phyloP scores from a whole-genome alignment of 2,888 invertebrate genomes.

The Frankliniella fusca region DNA sequence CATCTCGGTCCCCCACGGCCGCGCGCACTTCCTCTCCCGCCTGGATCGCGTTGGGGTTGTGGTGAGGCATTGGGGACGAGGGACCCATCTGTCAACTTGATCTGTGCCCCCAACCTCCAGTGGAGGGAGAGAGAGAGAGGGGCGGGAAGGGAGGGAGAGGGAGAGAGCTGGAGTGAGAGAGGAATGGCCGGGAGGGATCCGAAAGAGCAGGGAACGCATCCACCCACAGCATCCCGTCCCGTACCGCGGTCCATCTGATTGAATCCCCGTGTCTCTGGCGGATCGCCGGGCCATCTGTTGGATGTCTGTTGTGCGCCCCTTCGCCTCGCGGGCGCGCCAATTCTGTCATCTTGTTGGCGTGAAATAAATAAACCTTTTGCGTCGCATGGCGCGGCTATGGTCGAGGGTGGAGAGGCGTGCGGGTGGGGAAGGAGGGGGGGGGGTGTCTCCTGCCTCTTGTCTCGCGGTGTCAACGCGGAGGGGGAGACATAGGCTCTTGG shows the following conservation, averaged over 20 bases:
- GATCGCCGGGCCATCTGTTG: neutral
- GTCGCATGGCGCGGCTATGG: too few species aligned
- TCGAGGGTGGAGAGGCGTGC: too few species aligned
- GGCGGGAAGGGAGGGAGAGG: neutral
- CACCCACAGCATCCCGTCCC: neutral
- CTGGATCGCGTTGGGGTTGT: neutral
- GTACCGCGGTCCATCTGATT: slow-evolving; percentile 23
- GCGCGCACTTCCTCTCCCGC: neutral
- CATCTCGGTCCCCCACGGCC: neutral
- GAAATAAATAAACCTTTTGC: too few species aligned
- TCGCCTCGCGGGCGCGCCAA: neutral
- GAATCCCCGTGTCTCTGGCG: slow-evolving; percentile 15
- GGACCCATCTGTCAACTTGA: slow-evolving; percentile 24
- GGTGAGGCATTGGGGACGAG: neutral
- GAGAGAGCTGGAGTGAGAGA: neutral
- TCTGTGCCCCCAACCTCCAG: neutral
- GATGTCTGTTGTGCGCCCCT: neutral
- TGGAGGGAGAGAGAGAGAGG: neutral
- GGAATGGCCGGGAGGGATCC: neutral
- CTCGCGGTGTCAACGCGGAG: too few species aligned
- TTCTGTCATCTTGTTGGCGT: too few species aligned
- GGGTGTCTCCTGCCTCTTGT: too few species aligned
- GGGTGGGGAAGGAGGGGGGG: too few species aligned
- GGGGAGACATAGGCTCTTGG: too few species aligned
- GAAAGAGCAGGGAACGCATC: neutral